Base-by-base conservation (phyloP, 1,140 invertebrate species). In the Choristoneura fumiferana region DNA sequence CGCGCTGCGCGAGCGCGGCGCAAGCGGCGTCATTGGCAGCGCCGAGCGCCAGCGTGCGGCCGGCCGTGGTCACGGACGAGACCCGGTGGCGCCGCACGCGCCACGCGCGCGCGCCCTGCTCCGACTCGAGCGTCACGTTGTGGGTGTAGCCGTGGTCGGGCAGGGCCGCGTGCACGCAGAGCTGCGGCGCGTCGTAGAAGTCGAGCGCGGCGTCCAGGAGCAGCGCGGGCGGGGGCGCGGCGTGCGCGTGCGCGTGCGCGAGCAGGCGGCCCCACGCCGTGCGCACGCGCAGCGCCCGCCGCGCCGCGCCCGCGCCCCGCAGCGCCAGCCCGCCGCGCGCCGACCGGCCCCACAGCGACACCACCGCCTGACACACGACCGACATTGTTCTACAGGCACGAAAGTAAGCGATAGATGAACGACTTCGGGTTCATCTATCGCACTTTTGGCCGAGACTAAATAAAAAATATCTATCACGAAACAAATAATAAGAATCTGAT, bases 281-380 rank as follows among this genome's bases (percentile, higher is more conserved):
- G 43, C 57, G 34, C 54, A 60, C 62, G 15, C 59, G 39, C 64
- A 10, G 45, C 57, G 0, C 10, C 8, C 22, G 8, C 22, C 37
- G 22, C 40, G 62, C 73, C 12, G 56, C 67, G 40, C 58, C 55
- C 8, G 59, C 74, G 0, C 58, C 67, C 38, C 68, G 69, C 57
- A 73, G 54, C 58, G 58, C 49, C 34, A 78, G 56, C 34, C 37
- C 43, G 9, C 56, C 45, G 54, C 62, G 69, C 54, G 70, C 78
- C 22, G 57, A 72, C 45, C 76, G 76, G 43, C 65, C 60, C 76
- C 78, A 81, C 58, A 78, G 69, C 52, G 72, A 73, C 58, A 72
- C 71, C 62, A 69, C 64, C 34, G 71, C 40, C 40, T 45, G 40
- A 14, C 13, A 14, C 13, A 8, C 13, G 6, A 5, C 8, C 1